Evolutionary conservation across 2,113 vertebrate species (phyloP), one percentile per base, ranked within the genome.

Genomic region (Clarias gariepinus): DNA sequence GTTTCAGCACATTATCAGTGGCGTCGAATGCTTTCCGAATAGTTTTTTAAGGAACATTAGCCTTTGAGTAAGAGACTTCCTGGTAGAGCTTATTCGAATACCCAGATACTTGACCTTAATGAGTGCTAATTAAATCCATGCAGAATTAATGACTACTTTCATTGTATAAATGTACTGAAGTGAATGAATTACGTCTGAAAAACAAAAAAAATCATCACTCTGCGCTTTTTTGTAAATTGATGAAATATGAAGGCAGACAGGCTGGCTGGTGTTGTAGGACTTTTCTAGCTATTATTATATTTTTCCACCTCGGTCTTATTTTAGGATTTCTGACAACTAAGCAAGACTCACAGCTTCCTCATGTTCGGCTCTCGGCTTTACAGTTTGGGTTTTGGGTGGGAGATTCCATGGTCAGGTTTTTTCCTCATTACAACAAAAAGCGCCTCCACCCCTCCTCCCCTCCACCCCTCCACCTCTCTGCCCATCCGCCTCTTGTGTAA

Each of bases 361-460:
- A 16, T 41, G 23, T 28, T 85, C 60, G 28, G 25, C 41, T 79
- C n/a, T 36, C 28, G 36, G 7, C 60, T 64, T 18, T 64, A 8
- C 19, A 28, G 12, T 55, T 87, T 55, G 47, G 66, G 19, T 30
- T 55, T 80, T 81, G 55, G 33, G 74, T 66, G 41, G 52, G 36
- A 77, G 60, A 82, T 64, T 23, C 71, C 53, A 69, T 78, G 63
- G 63, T 41, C 73, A 83, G 61, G 77, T 47, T 82, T 71, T n/a
- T 85, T 82, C 79, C 57, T 85, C 19, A 21, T 15, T 77, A 58
- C 5, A 61, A 64, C 58, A 78, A 85, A 85, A n/a, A n/a, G n/a
- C n/a, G n/a, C n/a, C n/a, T n/a, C n/a, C n/a, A n/a, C 41, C 41
- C 41, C 41, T 0, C 41, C 41, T 5, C 41, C 41, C 41, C 41